Evolutionary conservation across 2,113 vertebrate genomes (phyloP), one percentile per base, ranked within the genome.

Genomic region (Glaucidium brasilianum): DNA sequence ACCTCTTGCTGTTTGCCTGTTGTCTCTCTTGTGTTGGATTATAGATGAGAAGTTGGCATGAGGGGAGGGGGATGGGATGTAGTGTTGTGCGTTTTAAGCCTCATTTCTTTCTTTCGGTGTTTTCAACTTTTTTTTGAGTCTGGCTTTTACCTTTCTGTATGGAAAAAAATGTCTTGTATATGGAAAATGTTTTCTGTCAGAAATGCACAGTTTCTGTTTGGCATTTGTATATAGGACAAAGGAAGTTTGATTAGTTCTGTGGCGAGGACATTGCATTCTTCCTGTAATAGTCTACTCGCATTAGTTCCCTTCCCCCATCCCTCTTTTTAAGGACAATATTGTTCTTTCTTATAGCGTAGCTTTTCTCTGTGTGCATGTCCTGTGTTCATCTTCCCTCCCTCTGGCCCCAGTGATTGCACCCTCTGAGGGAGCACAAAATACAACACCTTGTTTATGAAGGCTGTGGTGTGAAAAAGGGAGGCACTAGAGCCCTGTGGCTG

Each of bases 1-100:
- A 98, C 98, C 98, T 98, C 98, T 99, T 97, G 97, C 98, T 99
- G 98, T 99, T 99, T 98, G 98, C 98, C 98, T 98, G 98, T 95
- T 98, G 98, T 98, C 98, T 98, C 98, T 98, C 97, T 98, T 97
- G 95, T 98, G 98, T 96, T 98, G 98, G 97, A 98, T 98, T 98
- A 98, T 98, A 97, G 97, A 98, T 97, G 98, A 97, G 98, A 97
- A 95, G 86, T 95, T 98, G 97, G 97, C 90, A 73, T 96, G 96
- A 92, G 92, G 89, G 92, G 86, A 92, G 96, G 96, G 98, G 97
- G 96, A 94, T 90, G 92, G 97, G 89, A 63, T 37, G 74, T 49
- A 85, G 94, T 89, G 94, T 93, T 97, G 94, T 85, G 88, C 20
- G 64, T 94, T 96, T 97, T 97, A 98, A 97, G 94, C 82, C 92